phyloP scores from a whole-genome alignment of 2,113 vertebrate genomes.

The Myiozetetes cayanensis region DNA sequence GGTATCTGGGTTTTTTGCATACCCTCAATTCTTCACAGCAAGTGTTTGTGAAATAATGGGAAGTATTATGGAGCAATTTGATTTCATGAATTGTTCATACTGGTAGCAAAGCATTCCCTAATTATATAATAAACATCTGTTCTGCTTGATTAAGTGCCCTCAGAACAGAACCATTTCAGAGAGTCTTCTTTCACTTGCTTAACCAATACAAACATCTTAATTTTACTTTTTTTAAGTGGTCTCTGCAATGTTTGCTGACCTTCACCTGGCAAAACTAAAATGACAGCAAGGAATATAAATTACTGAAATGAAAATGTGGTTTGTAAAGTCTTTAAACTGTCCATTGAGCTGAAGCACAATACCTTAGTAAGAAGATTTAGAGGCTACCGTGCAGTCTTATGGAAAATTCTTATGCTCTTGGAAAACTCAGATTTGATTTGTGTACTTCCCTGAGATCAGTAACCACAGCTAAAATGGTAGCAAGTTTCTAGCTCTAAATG shows the following conservation, averaged over 20 bases:
- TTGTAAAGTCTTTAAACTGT: conserved; percentile 40
- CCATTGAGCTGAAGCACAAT: conserved; percentile 29
- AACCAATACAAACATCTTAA: conserved; percentile 17
- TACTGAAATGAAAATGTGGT: conserved; percentile 29
- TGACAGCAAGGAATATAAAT: conserved; percentile 20
- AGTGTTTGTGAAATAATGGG: conserved; percentile 19
- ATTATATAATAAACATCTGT: conserved; percentile 59
- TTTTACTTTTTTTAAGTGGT: not conserved
- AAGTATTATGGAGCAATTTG: conserved; percentile 36
- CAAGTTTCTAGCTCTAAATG: not conserved
- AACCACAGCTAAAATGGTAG: not conserved
- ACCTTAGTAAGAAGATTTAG: conserved; percentile 24
- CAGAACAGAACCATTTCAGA: conserved; percentile 5
- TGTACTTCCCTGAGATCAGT: not conserved
- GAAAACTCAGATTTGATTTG: conserved; percentile 17
- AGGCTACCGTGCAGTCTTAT: not conserved
- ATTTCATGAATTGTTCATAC: conserved; percentile 38
- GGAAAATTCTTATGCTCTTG: conserved; percentile 10
- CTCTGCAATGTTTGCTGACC: not conserved
- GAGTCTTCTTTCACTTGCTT: conserved; percentile 11
- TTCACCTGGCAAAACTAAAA: conserved; percentile 38
- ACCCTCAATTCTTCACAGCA: conserved; percentile 11
- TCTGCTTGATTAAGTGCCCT: conserved; percentile 54
- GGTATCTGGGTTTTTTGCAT: not conserved
- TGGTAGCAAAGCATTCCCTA: not conserved